phyloP scores from a whole-genome alignment of 2,888 invertebrate species.

The Acronicta aceris region DNA sequence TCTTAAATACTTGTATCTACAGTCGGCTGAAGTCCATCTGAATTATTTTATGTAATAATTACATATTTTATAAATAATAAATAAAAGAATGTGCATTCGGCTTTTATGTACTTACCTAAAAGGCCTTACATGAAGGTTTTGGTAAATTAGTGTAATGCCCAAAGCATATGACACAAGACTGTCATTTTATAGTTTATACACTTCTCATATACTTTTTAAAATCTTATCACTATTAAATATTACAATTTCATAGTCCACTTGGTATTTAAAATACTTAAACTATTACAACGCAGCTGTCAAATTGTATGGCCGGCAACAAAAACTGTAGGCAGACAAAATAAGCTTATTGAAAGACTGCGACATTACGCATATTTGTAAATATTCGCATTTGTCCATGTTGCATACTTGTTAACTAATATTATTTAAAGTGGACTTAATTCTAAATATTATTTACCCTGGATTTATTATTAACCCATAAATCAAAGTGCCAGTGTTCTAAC shows the following conservation, averaged over 20 bases:
- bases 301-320: conserved; percentile 4
- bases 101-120: conserved; percentile 4
- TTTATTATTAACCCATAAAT: conserved; percentile 45
- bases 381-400: neutral
- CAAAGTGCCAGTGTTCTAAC: conserved; percentile 36
- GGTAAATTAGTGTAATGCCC: neutral
- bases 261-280: conserved; percentile 20
- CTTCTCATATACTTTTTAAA: neutral
- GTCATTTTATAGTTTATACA: neutral
- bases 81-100: neutral
- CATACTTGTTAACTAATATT: conserved; percentile 1
- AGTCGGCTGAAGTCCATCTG: neutral
- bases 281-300: conserved; percentile 27
- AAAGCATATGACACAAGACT: conserved; percentile 3
- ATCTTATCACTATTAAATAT: conserved; percentile 17
- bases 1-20: neutral
- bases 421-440: conserved; percentile 22
- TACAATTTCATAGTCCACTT: conserved; percentile 8
- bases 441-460: conserved; percentile 54
- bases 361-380: neutral
- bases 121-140: conserved; percentile 1
- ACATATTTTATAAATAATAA: neutral
- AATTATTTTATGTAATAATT: neutral
- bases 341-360: neutral
- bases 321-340: conserved; percentile 5